Base-by-base conservation (phyloP, 2,888 invertebrate genomes). In the Drosophila dives region DNA sequence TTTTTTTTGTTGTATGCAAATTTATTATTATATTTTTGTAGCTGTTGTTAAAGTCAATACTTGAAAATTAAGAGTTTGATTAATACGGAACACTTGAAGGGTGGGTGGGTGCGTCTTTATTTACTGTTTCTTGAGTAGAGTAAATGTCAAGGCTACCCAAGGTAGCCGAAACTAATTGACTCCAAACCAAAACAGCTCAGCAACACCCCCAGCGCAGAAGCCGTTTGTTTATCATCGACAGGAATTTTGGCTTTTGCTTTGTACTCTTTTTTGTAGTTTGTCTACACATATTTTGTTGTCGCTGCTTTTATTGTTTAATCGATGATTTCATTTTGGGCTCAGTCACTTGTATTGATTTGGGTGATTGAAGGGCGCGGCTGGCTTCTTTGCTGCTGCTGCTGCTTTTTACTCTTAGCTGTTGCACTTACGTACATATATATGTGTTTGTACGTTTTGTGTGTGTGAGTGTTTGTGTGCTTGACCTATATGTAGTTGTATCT, bases 301-400 rank as follows among this genome's bases (percentile, higher is more conserved):
- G 26, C 20, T 50, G 48, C 8, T 63, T 32, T 59, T 64, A 36
- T 58, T 84, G 84, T 85, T 85, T 67, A 90, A 89, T 85, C 84
- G 75, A 85, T 85, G 89, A 82, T 73, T 86, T 88, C 80, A 86
- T 71, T 79, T 72, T 49, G 26, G 64, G 40, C 51, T 79, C 40
- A 72, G 80, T 75, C 64, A 71, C 63, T 65, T 59, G 67, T 89
- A 84, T 83, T 82, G 89, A 89, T 84, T 81, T 73, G 40, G 69
- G 26, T 54, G 63, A 53, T 69, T 80, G 74, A 89, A 84, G 83
- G 90, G 84, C 72, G 86, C 87, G 84, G 90, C 72, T 87, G 45
- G 42, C 64, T 66, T 61, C 49, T 49, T 62, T 49, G 50, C 45
- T 38, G 40, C 55, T 56, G 20, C 23, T 45, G 45, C 45, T 45